Conservation (phyloP, 2,113 vertebrate species). For the Romanogobio albipinnatus region DNA sequence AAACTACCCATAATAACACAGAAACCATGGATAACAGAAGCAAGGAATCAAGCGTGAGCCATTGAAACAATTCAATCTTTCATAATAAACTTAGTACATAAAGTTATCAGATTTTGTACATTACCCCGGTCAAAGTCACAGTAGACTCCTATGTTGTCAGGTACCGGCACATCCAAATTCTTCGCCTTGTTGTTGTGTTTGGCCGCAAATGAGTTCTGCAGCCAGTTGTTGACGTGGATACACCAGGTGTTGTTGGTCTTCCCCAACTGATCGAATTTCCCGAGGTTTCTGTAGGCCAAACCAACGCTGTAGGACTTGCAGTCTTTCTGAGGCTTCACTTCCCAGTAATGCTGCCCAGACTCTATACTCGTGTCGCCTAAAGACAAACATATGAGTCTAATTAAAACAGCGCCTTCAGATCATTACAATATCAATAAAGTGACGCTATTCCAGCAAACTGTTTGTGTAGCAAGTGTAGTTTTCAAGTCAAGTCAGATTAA, state of each 20-base stretch:
- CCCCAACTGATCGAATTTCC: conserved; percentile 94
- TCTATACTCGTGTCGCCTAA: conserved; percentile 86
- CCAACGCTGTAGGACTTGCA: conserved; percentile 92
- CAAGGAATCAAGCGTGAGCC: too few relatives aligned
- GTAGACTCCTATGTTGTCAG: conserved; percentile 89
- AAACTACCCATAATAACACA: not conserved
- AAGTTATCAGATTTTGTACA: not conserved
- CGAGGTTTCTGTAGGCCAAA: conserved; percentile 84
- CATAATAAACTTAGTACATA: too few relatives aligned
- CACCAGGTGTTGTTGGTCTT: conserved; percentile 91
- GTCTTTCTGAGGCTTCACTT: conserved; percentile 87
- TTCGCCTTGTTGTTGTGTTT: conserved; percentile 95
- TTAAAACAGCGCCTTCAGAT: not conserved
- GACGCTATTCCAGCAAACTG: not conserved
- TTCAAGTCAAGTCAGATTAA: not conserved
- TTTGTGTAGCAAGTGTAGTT: not conserved
- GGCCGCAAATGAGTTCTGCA: conserved; percentile 87
- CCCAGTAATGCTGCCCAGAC: conserved; percentile 91
- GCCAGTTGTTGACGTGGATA: conserved; percentile 91
- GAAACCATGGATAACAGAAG: too few relatives aligned
- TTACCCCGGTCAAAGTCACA: conserved; percentile 91
- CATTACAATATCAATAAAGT: not conserved
- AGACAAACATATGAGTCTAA: not conserved
- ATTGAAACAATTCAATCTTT: too few relatives aligned
- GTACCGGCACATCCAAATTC: conserved; percentile 81